Conservation (phyloP, 2,797 vertebrate genomes). For the Artibeus lituratus region DNA sequence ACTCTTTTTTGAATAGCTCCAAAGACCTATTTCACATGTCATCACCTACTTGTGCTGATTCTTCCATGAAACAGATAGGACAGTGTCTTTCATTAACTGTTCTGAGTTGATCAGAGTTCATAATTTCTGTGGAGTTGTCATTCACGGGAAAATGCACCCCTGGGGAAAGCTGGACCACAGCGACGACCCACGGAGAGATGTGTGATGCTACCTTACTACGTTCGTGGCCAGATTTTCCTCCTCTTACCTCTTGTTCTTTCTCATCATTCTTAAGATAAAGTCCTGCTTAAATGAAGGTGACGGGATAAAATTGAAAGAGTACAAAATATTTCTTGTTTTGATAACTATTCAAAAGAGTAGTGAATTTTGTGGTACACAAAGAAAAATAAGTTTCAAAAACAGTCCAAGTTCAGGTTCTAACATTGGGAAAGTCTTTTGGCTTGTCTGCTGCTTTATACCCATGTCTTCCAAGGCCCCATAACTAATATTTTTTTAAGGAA, state of each 20-base stretch:
- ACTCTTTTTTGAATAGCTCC: background rate
- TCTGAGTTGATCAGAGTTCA: background rate
- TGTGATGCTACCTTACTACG: background rate
- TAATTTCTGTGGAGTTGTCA: background rate
- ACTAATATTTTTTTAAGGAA: background rate
- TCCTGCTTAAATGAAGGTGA: slow-evolving; percentile 14
- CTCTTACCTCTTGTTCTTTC: background rate
- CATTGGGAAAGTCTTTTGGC: background rate
- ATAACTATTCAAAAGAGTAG: background rate
- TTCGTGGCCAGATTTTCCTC: background rate
- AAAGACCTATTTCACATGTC: background rate
- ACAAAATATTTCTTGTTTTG: slow-evolving; percentile 8
- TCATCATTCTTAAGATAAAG: background rate
- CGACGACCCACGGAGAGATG: background rate
- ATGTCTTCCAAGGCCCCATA: background rate
- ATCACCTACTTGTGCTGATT: background rate
- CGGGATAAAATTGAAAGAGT: background rate
- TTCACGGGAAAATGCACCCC: background rate
- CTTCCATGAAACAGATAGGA: background rate
- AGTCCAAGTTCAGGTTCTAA: background rate
- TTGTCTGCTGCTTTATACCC: background rate
- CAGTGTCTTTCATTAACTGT: background rate
- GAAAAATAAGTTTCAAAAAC: slow-evolving; percentile 19
- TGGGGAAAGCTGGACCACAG: background rate
- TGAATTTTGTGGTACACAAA: slow-evolving; percentile 16